These are phyloP conservation scores for Drosophila ohnishii DNA, from an alignment of 1,140 invertebrate species.

Conservation along the genomic window DNA sequence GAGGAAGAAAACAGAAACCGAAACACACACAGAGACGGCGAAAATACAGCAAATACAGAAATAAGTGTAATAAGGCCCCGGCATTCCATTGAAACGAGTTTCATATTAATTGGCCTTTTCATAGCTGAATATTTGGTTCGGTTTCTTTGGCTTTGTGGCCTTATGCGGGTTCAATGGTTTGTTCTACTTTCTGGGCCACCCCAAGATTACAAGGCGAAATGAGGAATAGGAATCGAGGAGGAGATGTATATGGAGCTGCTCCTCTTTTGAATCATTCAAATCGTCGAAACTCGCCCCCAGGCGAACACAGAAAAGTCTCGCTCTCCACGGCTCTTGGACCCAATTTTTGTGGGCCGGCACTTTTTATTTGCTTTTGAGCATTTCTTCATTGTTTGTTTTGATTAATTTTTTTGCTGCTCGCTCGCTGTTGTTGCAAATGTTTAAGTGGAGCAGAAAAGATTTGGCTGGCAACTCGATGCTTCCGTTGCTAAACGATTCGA, in stretches of 20 bases:
- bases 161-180: conserved; percentile 62
- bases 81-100: conserved; percentile 78
- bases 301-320: conserved; percentile 40
- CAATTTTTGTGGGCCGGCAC: conserved; percentile 55
- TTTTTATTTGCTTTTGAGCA: conserved; percentile 74
- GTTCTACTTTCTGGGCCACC: conserved; percentile 61
- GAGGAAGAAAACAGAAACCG: conserved; percentile 37
- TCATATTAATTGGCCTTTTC: conserved; percentile 81
- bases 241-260: conserved; percentile 37
- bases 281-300: conserved; percentile 42
- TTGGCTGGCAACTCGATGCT: conserved; percentile 62
- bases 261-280: conserved; percentile 72
- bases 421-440: conserved; percentile 31
- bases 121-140: conserved; percentile 70
- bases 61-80: conserved; percentile 70
- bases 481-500: conserved; percentile 79
- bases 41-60: conserved; percentile 22
- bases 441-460: conserved; percentile 60
- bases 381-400: conserved; percentile 79
- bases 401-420: conserved; percentile 67
- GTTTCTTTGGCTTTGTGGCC: conserved; percentile 55
- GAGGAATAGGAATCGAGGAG: conserved; percentile 14
- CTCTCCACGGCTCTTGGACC: conserved; percentile 46
- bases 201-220: conserved; percentile 47
- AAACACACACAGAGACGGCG: not conserved